Percentiles rank a stretch among this genome's conserved stretches.
phyloP scores from a whole-genome alignment of 1,140 invertebrate species.

The Idris sp. region DNA sequence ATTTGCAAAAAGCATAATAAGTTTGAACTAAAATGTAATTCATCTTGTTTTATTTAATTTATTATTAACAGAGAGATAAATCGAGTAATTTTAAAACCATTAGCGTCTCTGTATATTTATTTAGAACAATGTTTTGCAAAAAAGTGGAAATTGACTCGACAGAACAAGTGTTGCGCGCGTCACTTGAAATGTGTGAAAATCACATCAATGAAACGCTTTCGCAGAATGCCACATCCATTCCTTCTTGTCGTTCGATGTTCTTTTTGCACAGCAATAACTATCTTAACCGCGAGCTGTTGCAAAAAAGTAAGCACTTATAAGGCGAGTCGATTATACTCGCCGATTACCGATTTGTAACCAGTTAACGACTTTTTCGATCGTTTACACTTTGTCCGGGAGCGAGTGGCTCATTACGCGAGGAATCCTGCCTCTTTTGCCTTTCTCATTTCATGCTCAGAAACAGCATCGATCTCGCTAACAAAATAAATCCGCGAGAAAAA shows the following conservation, averaged over 20 bases:
- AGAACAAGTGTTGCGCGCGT: constrained; percentile 53
- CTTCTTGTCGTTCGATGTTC: constrained; percentile 42
- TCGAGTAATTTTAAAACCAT: no score
- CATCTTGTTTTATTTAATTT: no score
- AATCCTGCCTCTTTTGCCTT: constrained; percentile 61
- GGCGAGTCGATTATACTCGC: constrained; percentile 70
- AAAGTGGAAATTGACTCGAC: constrained; percentile 55
- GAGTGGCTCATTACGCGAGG: constrained; percentile 62
- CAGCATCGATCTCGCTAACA: constrained; percentile 64
- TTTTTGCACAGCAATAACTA: constrained; percentile 24
- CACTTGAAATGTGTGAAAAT: constrained; percentile 62
- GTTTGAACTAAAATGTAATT: no score
- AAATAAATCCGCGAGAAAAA: constrained; percentile 49
- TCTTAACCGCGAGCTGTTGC: constrained; percentile 36
- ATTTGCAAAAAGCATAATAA: no score
- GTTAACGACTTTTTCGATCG: constrained; percentile 75
- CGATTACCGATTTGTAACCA: constrained; percentile 75
- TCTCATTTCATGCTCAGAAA: constrained; percentile 69
- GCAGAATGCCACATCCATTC: constrained; percentile 49
- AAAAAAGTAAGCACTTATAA: constrained; percentile 70
- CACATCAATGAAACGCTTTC: constrained; percentile 59
- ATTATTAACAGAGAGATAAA: no score
- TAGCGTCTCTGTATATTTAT: constrained; percentile 46
- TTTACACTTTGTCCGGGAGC: constrained; percentile 65
- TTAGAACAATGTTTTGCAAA: constrained; percentile 47